phyloP scores from a whole-genome alignment of 1,140 invertebrate genomes.

The Amyelois transitella region DNA sequence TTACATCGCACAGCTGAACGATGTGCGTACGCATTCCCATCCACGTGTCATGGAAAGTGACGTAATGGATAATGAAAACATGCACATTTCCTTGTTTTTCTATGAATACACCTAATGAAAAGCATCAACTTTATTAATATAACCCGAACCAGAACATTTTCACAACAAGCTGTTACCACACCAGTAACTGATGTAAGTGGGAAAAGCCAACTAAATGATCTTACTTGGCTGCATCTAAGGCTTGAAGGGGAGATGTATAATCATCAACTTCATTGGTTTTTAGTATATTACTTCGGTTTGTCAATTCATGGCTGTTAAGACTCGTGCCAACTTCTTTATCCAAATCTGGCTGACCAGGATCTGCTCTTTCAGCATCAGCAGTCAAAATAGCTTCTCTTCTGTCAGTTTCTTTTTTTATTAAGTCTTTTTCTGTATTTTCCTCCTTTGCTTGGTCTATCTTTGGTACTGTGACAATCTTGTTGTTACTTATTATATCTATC shows the following conservation, averaged over 20 bases:
- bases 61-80: conserved; percentile 15
- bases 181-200: neutral
- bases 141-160: neutral
- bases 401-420: conserved; percentile 7
- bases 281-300: neutral
- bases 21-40: conserved; percentile 53
- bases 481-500: conserved; percentile 46
- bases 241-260: conserved; percentile 54
- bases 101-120: conserved; percentile 23
- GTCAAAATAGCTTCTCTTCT: neutral
- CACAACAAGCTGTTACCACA: neutral
- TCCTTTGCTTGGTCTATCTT: conserved; percentile 12
- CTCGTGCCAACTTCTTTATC: conserved; percentile 9
- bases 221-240: conserved; percentile 50
- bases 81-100: conserved; percentile 23
- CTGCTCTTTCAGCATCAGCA: conserved; percentile 6
- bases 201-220: conserved; percentile 13
- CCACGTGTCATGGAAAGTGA: conserved; percentile 29
- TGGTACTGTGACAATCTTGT: conserved; percentile 43
- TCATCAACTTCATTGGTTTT: conserved; percentile 25
- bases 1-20: conserved; percentile 49
- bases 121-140: conserved; percentile 4
- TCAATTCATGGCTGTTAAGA: neutral
- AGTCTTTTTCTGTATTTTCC: too few species aligned
- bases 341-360: neutral